Conservation (phyloP, 1,140 invertebrate species). For the Arion vulgaris region DNA sequence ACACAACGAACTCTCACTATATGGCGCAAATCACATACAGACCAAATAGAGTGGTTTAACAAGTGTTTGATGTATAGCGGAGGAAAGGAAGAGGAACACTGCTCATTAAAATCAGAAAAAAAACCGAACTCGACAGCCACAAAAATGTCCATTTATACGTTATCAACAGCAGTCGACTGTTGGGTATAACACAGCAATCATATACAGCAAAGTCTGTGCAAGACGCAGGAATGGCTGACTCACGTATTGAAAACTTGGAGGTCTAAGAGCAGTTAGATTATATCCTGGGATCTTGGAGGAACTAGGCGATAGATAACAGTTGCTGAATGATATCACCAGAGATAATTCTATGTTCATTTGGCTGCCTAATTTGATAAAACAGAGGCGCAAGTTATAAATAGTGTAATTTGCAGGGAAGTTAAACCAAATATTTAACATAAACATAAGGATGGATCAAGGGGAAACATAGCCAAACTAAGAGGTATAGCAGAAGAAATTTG, state of each 20-base stretch:
- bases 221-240: background rate
- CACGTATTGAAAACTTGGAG: background rate
- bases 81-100: no score
- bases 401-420: background rate
- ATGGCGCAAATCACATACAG: no score
- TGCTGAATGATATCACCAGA: background rate
- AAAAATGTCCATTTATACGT: background rate
- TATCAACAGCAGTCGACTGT: background rate
- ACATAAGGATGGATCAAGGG: background rate
- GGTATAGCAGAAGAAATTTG: no score
- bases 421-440: constrained; percentile 1
- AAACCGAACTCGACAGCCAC: background rate
- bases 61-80: no score
- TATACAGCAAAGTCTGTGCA: background rate
- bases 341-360: background rate
- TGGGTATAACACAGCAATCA: background rate
- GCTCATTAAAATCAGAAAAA: background rate
- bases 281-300: background rate
- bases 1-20: no score
- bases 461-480: background rate
- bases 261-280: background rate
- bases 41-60: no score
- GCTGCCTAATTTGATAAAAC: constrained; percentile 1
- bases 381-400: background rate
- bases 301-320: background rate